Conservation (phyloP, 2,113 vertebrate genomes). For the Lagopus muta region DNA sequence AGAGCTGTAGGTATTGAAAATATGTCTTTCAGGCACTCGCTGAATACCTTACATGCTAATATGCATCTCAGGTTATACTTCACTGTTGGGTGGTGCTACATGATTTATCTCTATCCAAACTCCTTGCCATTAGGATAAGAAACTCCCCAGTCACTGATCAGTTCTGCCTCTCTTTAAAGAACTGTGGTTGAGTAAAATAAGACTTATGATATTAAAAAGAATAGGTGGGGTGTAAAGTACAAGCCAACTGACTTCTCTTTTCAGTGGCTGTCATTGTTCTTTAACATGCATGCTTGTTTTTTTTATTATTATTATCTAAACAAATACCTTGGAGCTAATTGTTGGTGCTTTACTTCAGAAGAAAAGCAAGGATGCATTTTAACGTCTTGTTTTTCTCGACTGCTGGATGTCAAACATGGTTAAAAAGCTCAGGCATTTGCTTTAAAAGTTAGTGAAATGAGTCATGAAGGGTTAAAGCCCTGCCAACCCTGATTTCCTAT, state of each 20-base stretch:
- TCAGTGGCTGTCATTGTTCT: constrained; percentile 64
- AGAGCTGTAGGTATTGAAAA: constrained; percentile 29
- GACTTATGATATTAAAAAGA: background rate
- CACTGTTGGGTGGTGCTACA: background rate
- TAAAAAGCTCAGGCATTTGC: constrained; percentile 61
- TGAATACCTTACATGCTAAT: constrained; percentile 1
- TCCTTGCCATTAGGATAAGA: constrained; percentile 22
- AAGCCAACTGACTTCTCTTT: constrained; percentile 65
- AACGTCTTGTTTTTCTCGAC: constrained; percentile 53
- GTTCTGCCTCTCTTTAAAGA: background rate
- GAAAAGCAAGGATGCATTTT: constrained; percentile 50
- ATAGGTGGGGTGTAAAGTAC: background rate
- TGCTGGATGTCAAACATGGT: constrained; percentile 81
- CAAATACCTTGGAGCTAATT: constrained; percentile 51
- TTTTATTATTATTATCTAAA: constrained; percentile 46
- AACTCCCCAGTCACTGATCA: background rate
- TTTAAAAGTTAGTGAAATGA: constrained; percentile 70
- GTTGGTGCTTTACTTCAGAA: constrained; percentile 64
- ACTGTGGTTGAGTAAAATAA: constrained; percentile 51
- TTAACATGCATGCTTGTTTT: background rate
- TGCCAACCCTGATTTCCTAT: constrained; percentile 83
- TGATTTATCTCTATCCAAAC: constrained; percentile 33
- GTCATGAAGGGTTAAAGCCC: constrained; percentile 81
- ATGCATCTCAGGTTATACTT: background rate
- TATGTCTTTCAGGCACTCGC: background rate